A percentile compares a stretch with the other conserved stretches of the same genome.
These are phyloP conservation scores for Suncus etruscus DNA, from an alignment of 2,113 vertebrate genomes.

Conservation along the genomic window DNA sequence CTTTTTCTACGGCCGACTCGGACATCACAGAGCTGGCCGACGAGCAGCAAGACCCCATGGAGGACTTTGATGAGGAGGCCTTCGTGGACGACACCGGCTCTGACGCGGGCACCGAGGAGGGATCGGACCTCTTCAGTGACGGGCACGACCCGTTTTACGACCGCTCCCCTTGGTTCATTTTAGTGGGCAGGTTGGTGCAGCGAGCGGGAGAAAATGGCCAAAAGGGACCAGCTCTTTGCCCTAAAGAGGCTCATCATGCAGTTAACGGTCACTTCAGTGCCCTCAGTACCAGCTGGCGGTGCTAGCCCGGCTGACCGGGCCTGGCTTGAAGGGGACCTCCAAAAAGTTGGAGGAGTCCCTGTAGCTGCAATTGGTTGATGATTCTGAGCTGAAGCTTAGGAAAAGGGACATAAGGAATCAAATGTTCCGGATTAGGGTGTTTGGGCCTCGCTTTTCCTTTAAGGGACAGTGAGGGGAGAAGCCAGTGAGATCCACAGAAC, in stretches of 20 bases:
- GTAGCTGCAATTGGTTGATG: too few relatives aligned
- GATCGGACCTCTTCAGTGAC: constrained; percentile 98
- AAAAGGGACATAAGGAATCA: too few relatives aligned
- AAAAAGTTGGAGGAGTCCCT: too few relatives aligned
- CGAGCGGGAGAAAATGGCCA: constrained; percentile 85
- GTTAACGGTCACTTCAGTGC: background rate
- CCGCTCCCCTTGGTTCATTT: constrained; percentile 99
- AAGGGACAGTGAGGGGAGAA: too few relatives aligned
- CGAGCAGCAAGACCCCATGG: constrained; percentile 98
- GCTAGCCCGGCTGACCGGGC: too few relatives aligned
- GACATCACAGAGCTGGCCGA: constrained; percentile 99
- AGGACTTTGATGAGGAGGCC: constrained; percentile 97
- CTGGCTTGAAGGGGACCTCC: too few relatives aligned
- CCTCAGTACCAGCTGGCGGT: constrained; percentile 11
- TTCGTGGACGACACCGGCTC: constrained; percentile 99
- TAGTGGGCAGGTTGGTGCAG: constrained; percentile 99
- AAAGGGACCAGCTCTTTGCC: constrained; percentile 90
- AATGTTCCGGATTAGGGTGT: too few relatives aligned
- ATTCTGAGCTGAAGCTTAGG: too few relatives aligned
- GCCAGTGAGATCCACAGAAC: too few relatives aligned
- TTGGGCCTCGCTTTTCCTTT: too few relatives aligned
- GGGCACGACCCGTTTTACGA: constrained; percentile 99
- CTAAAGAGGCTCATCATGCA: background rate
- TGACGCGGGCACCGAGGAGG: constrained; percentile 98
- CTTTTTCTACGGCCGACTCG: constrained; percentile 98